Evolutionary conservation across 2,113 vertebrate genomes (phyloP), one percentile per base, ranked within the genome.

Genomic region (Eurypyga helias): DNA sequence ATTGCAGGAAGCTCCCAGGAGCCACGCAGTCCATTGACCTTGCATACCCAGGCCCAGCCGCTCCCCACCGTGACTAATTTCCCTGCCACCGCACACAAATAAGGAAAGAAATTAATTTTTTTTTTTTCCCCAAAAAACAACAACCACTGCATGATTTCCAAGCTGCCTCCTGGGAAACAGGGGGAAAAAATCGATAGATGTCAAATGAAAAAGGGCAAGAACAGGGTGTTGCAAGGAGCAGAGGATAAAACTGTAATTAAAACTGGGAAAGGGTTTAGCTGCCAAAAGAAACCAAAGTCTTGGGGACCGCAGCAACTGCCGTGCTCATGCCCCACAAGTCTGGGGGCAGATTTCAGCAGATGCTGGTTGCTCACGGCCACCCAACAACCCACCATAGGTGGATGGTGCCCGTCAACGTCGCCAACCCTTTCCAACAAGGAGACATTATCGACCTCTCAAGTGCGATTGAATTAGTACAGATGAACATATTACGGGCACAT

Each of bases 401-500:
- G 81, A 25, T 0, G 0, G 8, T 9, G 15, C 60, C 15, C 15
- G 45, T 45, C 45, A 45, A 45, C 24, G 15, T 36, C 0, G 1
- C 70, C 75, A 66, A 9, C 54, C 52, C 60, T 61, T 83, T 19
- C 54, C 82, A 64, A 77, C 11, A 33, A 33, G 69, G 67, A 72
- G 87, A 38, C 38, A 17, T 92, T 33, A 64, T 7, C 12, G 49
- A 54, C 81, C 31, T 57, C 75, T 84, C 92, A 65, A 33, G 11
- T 87, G 82, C 11, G 5, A 31, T 26, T 88, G 95, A 95, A 96
- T 95, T 61, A 77, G 28, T 29, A n/a, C 6, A 7, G 91, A 86
- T 80, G 83, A 95, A 89, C 82, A 19, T 58, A 91, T 94, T 96
- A 92, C 23, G 31, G 84, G 81, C 67, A 71, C 95, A 92, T 98